Percentiles rank a stretch among this genome's conserved stretches.
phyloP scores from a whole-genome alignment of 1,140 invertebrate species.

The Hycleus cichorii region DNA sequence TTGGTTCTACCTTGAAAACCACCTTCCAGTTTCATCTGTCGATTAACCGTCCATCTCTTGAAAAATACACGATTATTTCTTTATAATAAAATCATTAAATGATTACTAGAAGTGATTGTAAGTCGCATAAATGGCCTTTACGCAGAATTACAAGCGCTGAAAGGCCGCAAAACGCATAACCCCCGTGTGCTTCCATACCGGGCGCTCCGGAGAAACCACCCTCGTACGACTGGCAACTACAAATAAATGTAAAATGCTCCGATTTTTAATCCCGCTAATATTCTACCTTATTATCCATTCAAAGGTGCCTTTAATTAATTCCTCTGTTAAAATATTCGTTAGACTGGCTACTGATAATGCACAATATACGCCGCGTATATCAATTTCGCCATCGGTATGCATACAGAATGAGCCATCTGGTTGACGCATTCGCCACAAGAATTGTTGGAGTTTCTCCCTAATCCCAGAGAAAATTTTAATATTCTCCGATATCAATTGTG shows the following conservation, averaged over 20 bases:
- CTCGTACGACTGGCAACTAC: slow-evolving; percentile 93
- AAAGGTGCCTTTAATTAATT: slow-evolving; percentile 77
- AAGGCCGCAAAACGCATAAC: slow-evolving; percentile 95
- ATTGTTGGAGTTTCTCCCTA: slow-evolving; percentile 62
- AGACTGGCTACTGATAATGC: slow-evolving; percentile 82
- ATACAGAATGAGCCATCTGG: slow-evolving; percentile 87
- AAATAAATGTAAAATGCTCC: slow-evolving; percentile 6
- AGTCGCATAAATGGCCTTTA: slow-evolving; percentile 70
- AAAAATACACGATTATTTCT: slow-evolving; percentile 18
- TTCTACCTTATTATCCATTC: slow-evolving; percentile 74
- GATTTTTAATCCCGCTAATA: background rate
- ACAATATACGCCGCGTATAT: slow-evolving; percentile 94
- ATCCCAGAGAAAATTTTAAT: background rate
- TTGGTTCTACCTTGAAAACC: slow-evolving; percentile 95
- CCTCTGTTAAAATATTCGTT: slow-evolving; percentile 63
- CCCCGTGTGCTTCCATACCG: slow-evolving; percentile 95
- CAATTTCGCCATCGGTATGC: slow-evolving; percentile 90
- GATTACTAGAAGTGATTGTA: slow-evolving; percentile 65
- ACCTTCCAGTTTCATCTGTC: slow-evolving; percentile 85
- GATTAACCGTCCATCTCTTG: slow-evolving; percentile 76
- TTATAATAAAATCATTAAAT: background rate
- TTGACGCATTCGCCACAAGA: slow-evolving; percentile 67
- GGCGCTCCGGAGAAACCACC: slow-evolving; percentile 94
- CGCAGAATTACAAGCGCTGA: slow-evolving; percentile 79
- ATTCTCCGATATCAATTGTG: background rate